These are phyloP conservation scores for Esox lucius DNA, from an alignment of 2,797 vertebrate species.

Conservation along the genomic window DNA sequence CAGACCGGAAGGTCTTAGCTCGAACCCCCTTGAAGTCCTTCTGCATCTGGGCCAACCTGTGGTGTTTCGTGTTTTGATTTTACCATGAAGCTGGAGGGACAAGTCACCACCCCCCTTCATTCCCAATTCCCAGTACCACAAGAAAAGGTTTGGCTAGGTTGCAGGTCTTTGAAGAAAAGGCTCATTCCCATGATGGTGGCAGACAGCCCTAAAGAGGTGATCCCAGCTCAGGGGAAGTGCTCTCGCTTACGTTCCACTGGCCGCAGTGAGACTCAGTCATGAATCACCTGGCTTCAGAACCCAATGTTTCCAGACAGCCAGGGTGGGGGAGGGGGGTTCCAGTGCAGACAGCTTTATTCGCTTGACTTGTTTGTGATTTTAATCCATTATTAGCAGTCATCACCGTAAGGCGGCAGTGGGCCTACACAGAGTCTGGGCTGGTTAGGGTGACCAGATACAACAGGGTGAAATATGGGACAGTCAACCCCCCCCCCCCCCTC, in stretches of 20 bases:
- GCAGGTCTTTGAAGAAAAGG: slow-evolving; percentile 10
- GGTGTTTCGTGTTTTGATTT: not conserved
- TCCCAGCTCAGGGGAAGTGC: slow-evolving; percentile 14
- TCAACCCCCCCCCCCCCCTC: too few relatives aligned
- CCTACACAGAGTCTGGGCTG: not conserved
- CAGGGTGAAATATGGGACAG: too few relatives aligned
- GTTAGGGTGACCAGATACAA: too few relatives aligned
- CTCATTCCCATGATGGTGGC: slow-evolving; percentile 17
- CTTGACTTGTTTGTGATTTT: not conserved
- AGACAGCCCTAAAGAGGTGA: slow-evolving; percentile 25
- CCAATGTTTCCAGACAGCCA: not conserved
- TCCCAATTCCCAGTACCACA: not conserved
- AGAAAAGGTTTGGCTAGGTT: slow-evolving; percentile 6
- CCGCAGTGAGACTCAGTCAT: slow-evolving; percentile 23
- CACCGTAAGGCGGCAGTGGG: not conserved
- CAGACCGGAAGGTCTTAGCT: not conserved
- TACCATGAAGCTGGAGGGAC: not conserved
- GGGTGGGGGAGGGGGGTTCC: not conserved
- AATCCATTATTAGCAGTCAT: slow-evolving; percentile 3
- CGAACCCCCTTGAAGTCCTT: slow-evolving; percentile 11
- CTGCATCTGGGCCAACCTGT: slow-evolving; percentile 22
- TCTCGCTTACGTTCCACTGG: slow-evolving; percentile 21
- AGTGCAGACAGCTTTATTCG: not conserved
- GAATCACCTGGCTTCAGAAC: slow-evolving; percentile 27
- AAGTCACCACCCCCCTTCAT: not conserved